Percentiles rank a stretch among this genome's conserved stretches.
These are phyloP conservation scores for Fragum fragum DNA, from an alignment of 2,888 invertebrate species.

Conservation along the genomic window DNA sequence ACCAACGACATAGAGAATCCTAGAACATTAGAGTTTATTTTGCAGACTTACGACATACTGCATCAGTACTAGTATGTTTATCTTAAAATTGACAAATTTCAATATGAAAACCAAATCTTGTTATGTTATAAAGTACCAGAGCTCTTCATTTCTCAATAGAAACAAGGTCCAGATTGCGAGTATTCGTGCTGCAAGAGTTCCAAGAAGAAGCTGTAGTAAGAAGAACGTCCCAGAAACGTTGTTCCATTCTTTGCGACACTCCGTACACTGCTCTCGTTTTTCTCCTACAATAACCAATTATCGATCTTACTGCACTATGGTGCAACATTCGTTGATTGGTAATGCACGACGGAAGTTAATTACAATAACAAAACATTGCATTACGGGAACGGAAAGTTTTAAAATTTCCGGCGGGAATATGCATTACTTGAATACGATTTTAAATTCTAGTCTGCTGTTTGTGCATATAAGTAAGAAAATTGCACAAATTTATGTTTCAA, in stretches of 20 bases:
- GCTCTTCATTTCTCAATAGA: too few relatives aligned
- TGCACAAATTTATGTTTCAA: too few relatives aligned
- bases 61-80: too few relatives aligned
- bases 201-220: too few relatives aligned
- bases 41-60: too few relatives aligned
- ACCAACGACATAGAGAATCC: too few relatives aligned
- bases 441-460: not conserved
- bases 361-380: constrained; percentile 42
- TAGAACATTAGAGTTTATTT: too few relatives aligned
- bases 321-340: constrained; percentile 26
- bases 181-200: too few relatives aligned
- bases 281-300: constrained; percentile 31
- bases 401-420: constrained; percentile 36
- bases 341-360: constrained; percentile 40
- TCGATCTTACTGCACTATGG: constrained; percentile 38
- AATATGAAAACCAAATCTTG: too few relatives aligned
- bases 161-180: too few relatives aligned
- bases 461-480: not conserved
- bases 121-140: too few relatives aligned
- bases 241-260: not conserved
- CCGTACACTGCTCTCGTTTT: not conserved
- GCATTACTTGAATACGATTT: not conserved
- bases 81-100: too few relatives aligned
- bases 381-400: constrained; percentile 33
- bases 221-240: not conserved